Conservation (phyloP, 2,797 vertebrate genomes). For the Bucorvus abyssinicus region DNA sequence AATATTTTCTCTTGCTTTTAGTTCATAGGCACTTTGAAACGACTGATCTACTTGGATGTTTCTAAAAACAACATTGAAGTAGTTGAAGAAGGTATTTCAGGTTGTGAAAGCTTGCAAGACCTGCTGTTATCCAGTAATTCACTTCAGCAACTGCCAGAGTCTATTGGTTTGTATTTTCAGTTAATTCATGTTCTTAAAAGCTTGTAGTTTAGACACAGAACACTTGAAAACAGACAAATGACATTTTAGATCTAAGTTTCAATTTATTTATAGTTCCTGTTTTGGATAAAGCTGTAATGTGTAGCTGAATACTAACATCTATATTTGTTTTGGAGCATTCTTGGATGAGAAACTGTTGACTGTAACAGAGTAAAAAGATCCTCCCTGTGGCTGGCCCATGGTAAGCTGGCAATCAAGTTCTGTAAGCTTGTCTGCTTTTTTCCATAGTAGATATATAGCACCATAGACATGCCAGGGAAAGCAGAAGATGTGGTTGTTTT, state of each 20-base stretch:
- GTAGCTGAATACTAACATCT: not conserved
- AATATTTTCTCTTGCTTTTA: constrained; percentile 60
- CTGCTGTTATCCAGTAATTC: constrained; percentile 93
- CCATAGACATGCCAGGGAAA: not conserved
- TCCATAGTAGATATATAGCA: not conserved
- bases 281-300: not conserved
- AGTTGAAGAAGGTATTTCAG: constrained; percentile 93
- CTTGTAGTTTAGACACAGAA: not conserved
- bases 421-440: not conserved
- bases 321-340: not conserved
- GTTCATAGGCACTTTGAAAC: constrained; percentile 93
- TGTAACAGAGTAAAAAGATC: not conserved
- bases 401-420: not conserved
- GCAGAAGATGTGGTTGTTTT: not conserved
- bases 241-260: not conserved
- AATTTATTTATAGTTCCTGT: not conserved
- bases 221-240: not conserved
- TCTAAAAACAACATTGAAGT: constrained; percentile 98
- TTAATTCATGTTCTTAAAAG: not conserved
- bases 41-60: constrained; percentile 92
- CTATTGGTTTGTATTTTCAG: constrained; percentile 84
- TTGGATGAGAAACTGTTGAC: not conserved
- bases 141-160: constrained; percentile 91
- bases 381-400: not conserved
- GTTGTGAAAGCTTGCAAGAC: constrained; percentile 94